Evolutionary conservation across 2,113 vertebrate genomes (phyloP), one percentile per base, ranked within the genome.

Genomic region (Planiliza haematocheilus): DNA sequence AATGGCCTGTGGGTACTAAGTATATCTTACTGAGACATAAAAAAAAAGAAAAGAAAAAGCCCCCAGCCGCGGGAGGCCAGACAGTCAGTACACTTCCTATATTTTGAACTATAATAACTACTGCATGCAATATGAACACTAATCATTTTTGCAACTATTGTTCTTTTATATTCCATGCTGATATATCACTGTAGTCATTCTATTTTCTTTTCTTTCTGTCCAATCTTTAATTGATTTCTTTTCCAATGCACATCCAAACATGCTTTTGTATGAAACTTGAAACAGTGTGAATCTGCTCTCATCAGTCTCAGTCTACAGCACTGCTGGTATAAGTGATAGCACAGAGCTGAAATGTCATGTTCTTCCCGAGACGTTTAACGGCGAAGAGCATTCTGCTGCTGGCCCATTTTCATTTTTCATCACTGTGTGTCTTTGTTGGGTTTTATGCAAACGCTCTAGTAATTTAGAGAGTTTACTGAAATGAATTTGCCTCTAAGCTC

Each of bases 401-500:
- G 37, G 71, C 34, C 56, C 5, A 48, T 65, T 45, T 77, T 77
- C 16, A 43, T 75, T 72, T 69, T 56, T 77, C 53, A 46, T 14
- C n/a, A 74, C 62, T 8, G 34, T 59, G 43, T 34, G 42, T 76
- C 71, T 77, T 57, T 65, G 79, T 53, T 65, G 52, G 51, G 57
- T 17, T 76, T 69, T 7, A 58, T 72, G 59, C 62, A 72, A 77
- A 72, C 7, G 6, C 46, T 46, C 42, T 17, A 46, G 55, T 64
- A 66, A 73, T 78, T 84, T 65, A 75, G 21, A 24, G 73, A 70
- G 45, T 11, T 55, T 17, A 69, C 38, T 41, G 61, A 70, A 83
- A 81, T 76, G 2, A 82, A 77, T 82, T 64, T 69, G 71, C 65
- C 63, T 73, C 21, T 45, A 14, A 72, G 58, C 65, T 76, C 50